Evolutionary conservation across 2,113 vertebrate species (phyloP).

Genomic region (Synodontis membranacea): DNA sequence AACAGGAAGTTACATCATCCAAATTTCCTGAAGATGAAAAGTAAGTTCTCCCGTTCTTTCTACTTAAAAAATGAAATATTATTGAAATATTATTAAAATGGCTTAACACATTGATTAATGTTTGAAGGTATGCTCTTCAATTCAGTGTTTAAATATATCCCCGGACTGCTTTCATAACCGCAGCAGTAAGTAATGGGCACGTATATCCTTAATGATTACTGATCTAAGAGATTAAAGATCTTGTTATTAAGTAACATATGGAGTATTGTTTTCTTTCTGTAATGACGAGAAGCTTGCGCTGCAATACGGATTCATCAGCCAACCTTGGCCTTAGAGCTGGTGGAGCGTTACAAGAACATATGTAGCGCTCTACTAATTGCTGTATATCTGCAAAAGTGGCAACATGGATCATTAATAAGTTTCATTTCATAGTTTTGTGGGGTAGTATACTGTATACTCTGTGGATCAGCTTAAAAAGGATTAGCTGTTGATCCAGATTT

Average conservation of each 20-base stretch:
- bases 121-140: no score
- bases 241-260: background rate
- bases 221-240: background rate
- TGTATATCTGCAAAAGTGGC: background rate
- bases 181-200: background rate
- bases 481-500: conserved; percentile 14
- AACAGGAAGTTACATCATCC: no score
- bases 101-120: no score
- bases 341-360: background rate
- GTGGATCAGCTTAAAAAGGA: conserved; percentile 3
- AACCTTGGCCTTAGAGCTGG: background rate
- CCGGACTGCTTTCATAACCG: background rate
- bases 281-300: background rate
- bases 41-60: no score
- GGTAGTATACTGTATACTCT: background rate
- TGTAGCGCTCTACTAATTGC: background rate
- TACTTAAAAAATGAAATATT: no score
- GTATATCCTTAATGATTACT: background rate
- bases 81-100: no score
- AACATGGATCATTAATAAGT: conserved; percentile 2
- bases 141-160: background rate
- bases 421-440: background rate
- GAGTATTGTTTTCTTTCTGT: background rate
- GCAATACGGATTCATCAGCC: background rate
- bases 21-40: no score